Evolutionary conservation across 2,888 invertebrate genomes (phyloP), one percentile per base, ranked within the genome.

Genomic region (Sthenelais limicola): DNA sequence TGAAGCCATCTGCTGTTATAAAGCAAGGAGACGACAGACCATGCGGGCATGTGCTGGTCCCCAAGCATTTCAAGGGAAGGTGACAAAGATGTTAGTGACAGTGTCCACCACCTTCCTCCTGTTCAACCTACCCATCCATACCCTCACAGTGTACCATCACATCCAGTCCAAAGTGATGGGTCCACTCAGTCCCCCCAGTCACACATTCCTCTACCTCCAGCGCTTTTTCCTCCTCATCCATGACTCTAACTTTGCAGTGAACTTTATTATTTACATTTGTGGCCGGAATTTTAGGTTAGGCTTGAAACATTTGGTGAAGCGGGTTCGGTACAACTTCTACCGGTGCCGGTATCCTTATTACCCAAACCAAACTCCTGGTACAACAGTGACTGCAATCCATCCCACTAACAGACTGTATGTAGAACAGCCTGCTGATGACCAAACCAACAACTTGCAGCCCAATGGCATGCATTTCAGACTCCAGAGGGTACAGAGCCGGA

Each of bases 121-220:
- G 35, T 52, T 69, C 9, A 69, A 69, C 26, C 48, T 69, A 12
- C 69, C 69, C n/a, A 69, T 43, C 26, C 69, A 69, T 52, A 48
- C n/a, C 24, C 43, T 69, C 12, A 69, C 35, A n/a, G 52, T 69
- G n/a, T 52, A 38, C 21, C 52, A 69, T 35, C 48, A 51, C 69
- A 48, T 52, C 32, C 43, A 33, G 9, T 52, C 69, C 24, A 52
- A 48, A 21, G 69, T 52, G 30, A 18, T 35, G 24, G 35, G 35
- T 12, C 35, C 51, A 15, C n/a, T n/a, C 15, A 62, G 4, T 48
- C 32, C 32, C 24, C 67, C 67, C 3, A 48, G 28, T n/a, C 35
- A 48, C 24, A 48, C 47, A 2, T 67, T 48, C 49, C 30, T 67
- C 26, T 67, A 48, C 28, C 47, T 48, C 28, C 67, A 67, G 49